Evolutionary conservation across 2,888 invertebrate genomes (phyloP), one percentile per base, ranked within the genome.

Genomic region (Habrosyne pyritoides): DNA sequence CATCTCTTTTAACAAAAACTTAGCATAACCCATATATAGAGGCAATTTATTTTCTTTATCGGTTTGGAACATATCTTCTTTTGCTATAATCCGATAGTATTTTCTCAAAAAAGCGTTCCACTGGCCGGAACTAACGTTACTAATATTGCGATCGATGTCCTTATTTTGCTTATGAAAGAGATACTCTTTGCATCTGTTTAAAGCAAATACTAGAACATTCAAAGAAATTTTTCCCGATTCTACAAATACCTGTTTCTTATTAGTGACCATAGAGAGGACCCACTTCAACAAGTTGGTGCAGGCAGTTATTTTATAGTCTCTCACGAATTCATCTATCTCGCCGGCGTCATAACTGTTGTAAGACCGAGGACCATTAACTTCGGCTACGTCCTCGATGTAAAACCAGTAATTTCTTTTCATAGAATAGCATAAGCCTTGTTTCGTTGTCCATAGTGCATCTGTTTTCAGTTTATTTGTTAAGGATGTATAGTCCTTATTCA

Each of bases 251-350:
- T 87, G 87, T 54, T 73, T 79, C 1, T 87, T 78, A 61, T 87
- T 82, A 22, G 85, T 80, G 1, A 83, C 79, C 87, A 87, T 89
- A 28, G 83, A 84, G 21, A 89, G 73, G 56, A 85, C 68, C 91
- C 89, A 96, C 75, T 95, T 95, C 42, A 98, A 82, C 54, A 98
- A 86, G 63, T 95, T 95, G 52, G 96, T 94, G 64, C 97, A 96
- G 2, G 97, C 96, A 2, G 97, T 97, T 53, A 95, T 89, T 75
- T 95, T 94, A 78, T 95, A 98, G 80, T 98, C 97, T 65, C 94
- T 93, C 55, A 94, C 79, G 75, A 96, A 96, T 22, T 91, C 93
- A 54, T 93, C 91, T 47, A 93, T 81, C 66, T 95, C 95, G 21
- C 93, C 93, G 12, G 79, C 79, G 66, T 94, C 93, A 49, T 86